Conservation (phyloP, 2,888 invertebrate species). For the Cataglyphis albicans region DNA sequence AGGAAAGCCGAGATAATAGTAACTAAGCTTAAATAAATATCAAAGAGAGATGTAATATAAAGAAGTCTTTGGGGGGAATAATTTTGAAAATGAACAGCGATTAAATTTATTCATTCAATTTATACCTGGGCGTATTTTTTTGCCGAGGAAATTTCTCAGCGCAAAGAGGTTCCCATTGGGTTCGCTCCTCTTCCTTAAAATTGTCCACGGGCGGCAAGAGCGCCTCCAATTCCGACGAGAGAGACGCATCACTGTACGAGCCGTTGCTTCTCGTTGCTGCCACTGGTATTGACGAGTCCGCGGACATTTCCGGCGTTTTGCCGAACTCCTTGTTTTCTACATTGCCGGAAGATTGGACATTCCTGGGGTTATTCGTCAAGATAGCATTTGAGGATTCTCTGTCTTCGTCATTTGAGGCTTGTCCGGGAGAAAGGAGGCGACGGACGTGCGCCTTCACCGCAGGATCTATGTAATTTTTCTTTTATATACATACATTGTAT, state of each 20-base stretch:
- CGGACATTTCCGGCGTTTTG: conserved; percentile 75
- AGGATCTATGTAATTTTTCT: conserved; percentile 89
- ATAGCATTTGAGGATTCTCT: conserved; percentile 60
- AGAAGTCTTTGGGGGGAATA: not conserved
- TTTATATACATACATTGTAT: not conserved
- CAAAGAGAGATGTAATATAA: not conserved
- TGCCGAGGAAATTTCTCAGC: conserved; percentile 85
- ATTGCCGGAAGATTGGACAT: conserved; percentile 74
- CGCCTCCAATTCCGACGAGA: conserved; percentile 86
- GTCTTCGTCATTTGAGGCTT: conserved; percentile 83
- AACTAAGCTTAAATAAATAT: not conserved
- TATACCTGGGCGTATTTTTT: conserved; percentile 84
- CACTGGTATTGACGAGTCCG: conserved; percentile 78
- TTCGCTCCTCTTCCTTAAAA: conserved; percentile 86
- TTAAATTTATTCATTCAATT: not conserved
- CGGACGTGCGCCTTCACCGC: conserved; percentile 93
- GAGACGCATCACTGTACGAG: conserved; percentile 86
- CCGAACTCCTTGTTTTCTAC: conserved; percentile 77
- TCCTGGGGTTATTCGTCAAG: conserved; percentile 69
- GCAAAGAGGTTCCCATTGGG: conserved; percentile 87
- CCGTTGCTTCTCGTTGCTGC: conserved; percentile 88
- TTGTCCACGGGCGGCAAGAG: conserved; percentile 84
- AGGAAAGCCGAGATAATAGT: not conserved
- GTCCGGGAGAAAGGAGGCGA: conserved; percentile 89
- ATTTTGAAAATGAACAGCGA: not conserved